Percentiles rank a stretch among this genome's conserved stretches.
Evolutionary conservation across 2,797 vertebrate genomes (phyloP).

Genomic region (Gambusia yucatana): DNA sequence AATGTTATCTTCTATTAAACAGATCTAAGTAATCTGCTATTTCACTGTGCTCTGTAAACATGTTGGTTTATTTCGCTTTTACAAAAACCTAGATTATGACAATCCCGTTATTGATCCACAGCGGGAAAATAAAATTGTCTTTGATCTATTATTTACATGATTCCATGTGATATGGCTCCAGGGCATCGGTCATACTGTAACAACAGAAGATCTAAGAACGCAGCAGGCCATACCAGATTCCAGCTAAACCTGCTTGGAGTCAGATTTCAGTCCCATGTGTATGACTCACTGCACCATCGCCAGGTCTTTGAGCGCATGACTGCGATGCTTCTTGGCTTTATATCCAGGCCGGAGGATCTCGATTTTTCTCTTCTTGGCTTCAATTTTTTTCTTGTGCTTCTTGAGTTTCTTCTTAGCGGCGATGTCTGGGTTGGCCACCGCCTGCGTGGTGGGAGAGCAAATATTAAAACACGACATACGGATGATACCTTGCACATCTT

Average conservation of each 20-base stretch:
- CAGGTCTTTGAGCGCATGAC: conserved; percentile 86
- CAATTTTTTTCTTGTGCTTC: conserved; percentile 93
- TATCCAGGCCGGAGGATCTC: conserved; percentile 88
- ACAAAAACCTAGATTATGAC: conserved; percentile 26
- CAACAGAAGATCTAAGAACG: background rate
- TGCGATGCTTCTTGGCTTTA: conserved; percentile 90
- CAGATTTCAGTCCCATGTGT: background rate
- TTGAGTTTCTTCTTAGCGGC: conserved; percentile 97
- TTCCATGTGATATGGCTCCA: background rate
- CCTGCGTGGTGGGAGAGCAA: conserved; percentile 69
- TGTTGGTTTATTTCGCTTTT: conserved; percentile 29
- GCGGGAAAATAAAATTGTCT: conserved; percentile 19
- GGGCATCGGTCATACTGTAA: conserved; percentile 1
- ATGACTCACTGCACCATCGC: conserved; percentile 88
- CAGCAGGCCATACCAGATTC: background rate
- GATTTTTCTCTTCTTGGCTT: conserved; percentile 95
- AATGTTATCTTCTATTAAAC: background rate
- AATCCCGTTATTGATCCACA: background rate
- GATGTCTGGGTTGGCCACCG: conserved; percentile 92
- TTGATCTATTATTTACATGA: conserved; percentile 18
- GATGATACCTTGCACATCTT: accelerated
- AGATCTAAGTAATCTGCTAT: background rate
- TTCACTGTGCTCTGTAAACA: background rate
- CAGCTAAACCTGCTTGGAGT: background rate
- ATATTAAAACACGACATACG: background rate